These are phyloP conservation scores for Antheraea assamensis DNA, from an alignment of 2,888 invertebrate genomes.

Conservation along the genomic window DNA sequence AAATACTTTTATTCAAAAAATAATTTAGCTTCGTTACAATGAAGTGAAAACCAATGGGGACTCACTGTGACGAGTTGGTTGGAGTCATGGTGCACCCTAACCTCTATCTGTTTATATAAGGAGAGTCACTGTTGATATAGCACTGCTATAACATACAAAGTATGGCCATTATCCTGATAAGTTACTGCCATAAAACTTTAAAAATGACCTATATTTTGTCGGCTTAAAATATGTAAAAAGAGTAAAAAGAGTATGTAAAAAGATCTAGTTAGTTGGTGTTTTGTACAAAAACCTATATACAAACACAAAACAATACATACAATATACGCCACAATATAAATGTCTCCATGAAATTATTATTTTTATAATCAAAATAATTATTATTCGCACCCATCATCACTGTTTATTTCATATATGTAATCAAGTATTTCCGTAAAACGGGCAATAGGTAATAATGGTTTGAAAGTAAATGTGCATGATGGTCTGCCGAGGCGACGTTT, in stretches of 20 bases:
- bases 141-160: too few relatives aligned
- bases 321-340: neutral
- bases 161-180: too few relatives aligned
- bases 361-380: neutral
- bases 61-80: too few relatives aligned
- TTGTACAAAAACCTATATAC: neutral
- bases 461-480: slow-evolving; percentile 52
- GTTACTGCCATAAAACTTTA: too few relatives aligned
- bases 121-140: too few relatives aligned
- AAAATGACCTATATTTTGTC: too few relatives aligned
- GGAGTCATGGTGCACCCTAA: too few relatives aligned
- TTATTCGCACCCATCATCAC: neutral
- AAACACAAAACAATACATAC: neutral
- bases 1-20: too few relatives aligned
- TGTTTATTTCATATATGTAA: slow-evolving; percentile 9
- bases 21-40: too few relatives aligned
- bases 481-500: slow-evolving; percentile 43
- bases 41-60: too few relatives aligned
- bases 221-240: too few relatives aligned
- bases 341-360: neutral
- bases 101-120: too few relatives aligned
- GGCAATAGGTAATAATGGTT: slow-evolving; percentile 37
- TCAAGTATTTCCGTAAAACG: slow-evolving; percentile 12
- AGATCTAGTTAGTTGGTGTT: neutral
- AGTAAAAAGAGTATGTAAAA: neutral